phyloP scores from a whole-genome alignment of 2,797 vertebrate genomes.

The Lophotriccus pileatus region DNA sequence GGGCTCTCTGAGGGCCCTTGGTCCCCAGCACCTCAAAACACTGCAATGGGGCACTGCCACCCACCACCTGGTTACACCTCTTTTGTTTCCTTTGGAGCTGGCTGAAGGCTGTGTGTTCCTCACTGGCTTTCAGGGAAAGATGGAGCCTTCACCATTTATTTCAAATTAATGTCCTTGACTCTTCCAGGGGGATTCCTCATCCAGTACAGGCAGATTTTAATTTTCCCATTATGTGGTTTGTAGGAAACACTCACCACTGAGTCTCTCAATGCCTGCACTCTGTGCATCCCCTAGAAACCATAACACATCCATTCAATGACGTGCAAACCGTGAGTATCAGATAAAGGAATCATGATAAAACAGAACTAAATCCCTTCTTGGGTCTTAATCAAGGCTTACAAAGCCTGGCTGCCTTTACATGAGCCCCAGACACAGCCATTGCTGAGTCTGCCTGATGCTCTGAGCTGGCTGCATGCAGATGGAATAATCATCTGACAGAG shows the following conservation, averaged over 20 bases:
- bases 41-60: background rate
- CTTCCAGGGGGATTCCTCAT: background rate
- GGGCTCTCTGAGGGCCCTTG: background rate
- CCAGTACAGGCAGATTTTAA: background rate
- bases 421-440: background rate
- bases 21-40: background rate
- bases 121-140: background rate
- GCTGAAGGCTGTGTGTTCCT: background rate
- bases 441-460: background rate
- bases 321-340: background rate
- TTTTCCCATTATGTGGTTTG: background rate
- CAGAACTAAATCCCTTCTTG: background rate
- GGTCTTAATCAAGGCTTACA: background rate
- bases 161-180: background rate
- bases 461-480: rapidly evolving
- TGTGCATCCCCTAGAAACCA: background rate
- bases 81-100: background rate
- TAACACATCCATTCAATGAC: background rate
- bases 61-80: background rate
- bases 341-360: background rate
- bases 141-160: background rate
- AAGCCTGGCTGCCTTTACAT: background rate
- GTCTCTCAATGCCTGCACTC: background rate
- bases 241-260: background rate
- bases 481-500: background rate